Evolutionary conservation across 2,797 vertebrate genomes (phyloP).

Genomic region (Glyptemys insculpta): DNA sequence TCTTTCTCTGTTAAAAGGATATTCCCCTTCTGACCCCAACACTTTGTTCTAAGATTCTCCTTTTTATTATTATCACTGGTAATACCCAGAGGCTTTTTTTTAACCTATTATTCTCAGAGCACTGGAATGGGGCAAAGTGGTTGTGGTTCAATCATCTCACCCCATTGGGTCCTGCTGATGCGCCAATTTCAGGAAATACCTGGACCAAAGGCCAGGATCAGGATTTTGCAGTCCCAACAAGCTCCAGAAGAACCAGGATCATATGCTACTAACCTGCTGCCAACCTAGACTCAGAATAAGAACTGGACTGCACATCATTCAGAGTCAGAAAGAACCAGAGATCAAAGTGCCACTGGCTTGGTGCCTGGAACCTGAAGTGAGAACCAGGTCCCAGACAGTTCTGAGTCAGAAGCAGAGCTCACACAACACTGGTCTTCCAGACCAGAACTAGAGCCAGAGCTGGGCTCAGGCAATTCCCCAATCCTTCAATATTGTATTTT

Average conservation of each 20-base stretch:
- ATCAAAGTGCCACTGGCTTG: background rate
- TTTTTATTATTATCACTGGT: fast-evolving
- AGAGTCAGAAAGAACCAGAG: background rate
- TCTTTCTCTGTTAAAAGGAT: background rate
- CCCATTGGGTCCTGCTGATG: fast-evolving
- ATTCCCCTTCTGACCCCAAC: background rate
- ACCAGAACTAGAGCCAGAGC: background rate
- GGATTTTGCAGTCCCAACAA: background rate
- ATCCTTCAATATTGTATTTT: background rate
- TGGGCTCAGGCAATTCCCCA: background rate
- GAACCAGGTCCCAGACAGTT: background rate
- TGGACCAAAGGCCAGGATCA: too few species aligned
- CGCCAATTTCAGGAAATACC: too few species aligned
- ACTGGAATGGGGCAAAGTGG: fast-evolving
- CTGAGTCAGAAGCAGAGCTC: background rate
- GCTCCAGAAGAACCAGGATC: background rate
- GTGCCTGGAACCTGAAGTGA: background rate
- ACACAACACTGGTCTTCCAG: background rate
- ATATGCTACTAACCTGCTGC: background rate
- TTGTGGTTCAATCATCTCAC: fast-evolving
- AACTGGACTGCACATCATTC: background rate
- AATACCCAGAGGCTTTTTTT: background rate
- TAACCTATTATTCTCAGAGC: fast-evolving
- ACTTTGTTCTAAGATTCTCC: background rate
- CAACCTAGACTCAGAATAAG: background rate